A percentile compares a stretch with the other conserved stretches of the same genome.
phyloP scores from a whole-genome alignment of 2,888 invertebrate species.

The Heteromurus nitidus region DNA sequence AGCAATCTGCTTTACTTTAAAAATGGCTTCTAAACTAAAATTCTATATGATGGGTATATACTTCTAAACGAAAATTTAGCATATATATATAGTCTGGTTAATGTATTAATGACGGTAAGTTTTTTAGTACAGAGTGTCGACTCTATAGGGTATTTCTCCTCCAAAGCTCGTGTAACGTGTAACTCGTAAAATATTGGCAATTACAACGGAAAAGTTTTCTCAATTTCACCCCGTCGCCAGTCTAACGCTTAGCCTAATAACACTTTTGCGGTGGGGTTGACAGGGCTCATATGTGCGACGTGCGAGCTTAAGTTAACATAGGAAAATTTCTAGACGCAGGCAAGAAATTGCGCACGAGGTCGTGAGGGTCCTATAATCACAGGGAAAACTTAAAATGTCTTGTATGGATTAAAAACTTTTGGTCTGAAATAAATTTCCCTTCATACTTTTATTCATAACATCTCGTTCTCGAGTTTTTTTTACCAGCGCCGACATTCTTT shows the following conservation, averaged over 20 bases:
- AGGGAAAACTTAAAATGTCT: no score
- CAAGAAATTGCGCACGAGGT: background rate
- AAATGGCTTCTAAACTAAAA: no score
- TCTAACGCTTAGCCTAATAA: background rate
- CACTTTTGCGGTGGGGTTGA: background rate
- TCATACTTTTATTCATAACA: background rate
- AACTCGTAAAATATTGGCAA: conserved; percentile 6
- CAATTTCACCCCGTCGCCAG: conserved; percentile 6
- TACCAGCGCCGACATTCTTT: background rate
- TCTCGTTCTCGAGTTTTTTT: background rate
- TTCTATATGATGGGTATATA: no score
- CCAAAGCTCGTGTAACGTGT: no score
- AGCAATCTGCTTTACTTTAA: no score
- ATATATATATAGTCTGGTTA: no score
- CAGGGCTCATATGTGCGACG: background rate
- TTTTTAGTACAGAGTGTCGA: no score
- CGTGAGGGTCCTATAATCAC: no score
- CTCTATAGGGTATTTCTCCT: no score
- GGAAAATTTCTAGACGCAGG: background rate
- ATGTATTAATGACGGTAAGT: no score
- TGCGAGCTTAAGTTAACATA: background rate
- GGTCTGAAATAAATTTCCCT: background rate
- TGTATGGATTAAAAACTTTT: background rate
- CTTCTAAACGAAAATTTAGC: no score
- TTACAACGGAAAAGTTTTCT: conserved; percentile 35